Conservation (phyloP, 2,888 invertebrate species). For the Psylliodes chrysocephalus region DNA sequence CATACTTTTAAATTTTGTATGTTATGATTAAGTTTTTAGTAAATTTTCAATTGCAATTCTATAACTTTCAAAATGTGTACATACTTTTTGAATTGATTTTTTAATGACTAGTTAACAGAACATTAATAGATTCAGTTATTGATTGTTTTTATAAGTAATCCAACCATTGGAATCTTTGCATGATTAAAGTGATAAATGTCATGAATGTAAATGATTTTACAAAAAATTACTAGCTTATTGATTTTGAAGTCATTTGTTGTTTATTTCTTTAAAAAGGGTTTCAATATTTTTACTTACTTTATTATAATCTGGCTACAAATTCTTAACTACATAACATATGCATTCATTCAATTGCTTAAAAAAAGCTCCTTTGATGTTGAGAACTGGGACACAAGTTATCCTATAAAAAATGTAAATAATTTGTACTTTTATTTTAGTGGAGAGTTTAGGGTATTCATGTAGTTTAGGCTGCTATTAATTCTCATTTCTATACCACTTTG, state of each 20-base stretch:
- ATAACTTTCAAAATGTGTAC: neutral
- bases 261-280: neutral
- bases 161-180: neutral
- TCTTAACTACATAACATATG: neutral
- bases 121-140: slow-evolving; percentile 1
- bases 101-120: neutral
- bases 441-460: no score
- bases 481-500: no score
- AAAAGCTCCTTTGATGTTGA: neutral
- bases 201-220: slow-evolving; percentile 1
- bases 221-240: neutral
- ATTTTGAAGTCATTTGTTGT: neutral
- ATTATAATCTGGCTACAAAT: neutral
- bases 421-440: no score
- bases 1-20: neutral
- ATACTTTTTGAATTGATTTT: neutral
- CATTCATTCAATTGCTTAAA: neutral
- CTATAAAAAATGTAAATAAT: slow-evolving; percentile 1
- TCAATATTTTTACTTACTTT: neutral
- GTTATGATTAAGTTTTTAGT: neutral
- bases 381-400: neutral
- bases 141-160: slow-evolving; percentile 6
- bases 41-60: neutral
- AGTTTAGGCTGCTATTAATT: no score
- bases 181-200: slow-evolving; percentile 5